A percentile compares a stretch with the other conserved stretches of the same genome.
phyloP scores from a whole-genome alignment of 35 echinoderm and acorn worm species.

The Chiridota heheva region DNA sequence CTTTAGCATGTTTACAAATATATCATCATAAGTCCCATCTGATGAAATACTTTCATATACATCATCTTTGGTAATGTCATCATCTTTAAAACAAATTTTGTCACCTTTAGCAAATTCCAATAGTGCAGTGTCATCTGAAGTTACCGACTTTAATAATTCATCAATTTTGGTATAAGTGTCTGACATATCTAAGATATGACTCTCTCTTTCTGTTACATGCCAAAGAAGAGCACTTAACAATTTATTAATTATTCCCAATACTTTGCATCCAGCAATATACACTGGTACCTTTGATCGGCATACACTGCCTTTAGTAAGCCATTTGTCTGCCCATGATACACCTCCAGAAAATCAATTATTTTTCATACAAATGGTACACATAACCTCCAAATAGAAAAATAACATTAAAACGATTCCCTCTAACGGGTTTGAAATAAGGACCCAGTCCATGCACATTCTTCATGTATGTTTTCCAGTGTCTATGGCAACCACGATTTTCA shows the following conservation, averaged over 20 bases:
- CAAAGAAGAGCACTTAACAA: conserved; percentile 28
- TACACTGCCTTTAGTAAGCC: not conserved
- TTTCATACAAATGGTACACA: conserved; percentile 3
- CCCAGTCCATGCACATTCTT: not conserved
- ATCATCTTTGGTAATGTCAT: conserved; percentile 14
- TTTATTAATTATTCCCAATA: conserved; percentile 41
- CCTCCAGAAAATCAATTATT: conserved; percentile 6
- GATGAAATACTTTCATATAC: not conserved
- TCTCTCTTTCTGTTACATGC: conserved; percentile 22
- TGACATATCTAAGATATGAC: conserved; percentile 32
- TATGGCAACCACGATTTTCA: conserved; percentile 15
- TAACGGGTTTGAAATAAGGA: not conserved
- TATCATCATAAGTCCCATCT: conserved; percentile 8
- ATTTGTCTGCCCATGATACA: conserved; percentile 11
- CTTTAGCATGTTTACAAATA: not conserved
- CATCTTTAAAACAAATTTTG: not conserved
- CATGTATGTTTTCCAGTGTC: conserved; percentile 25
- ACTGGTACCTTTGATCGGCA: conserved; percentile 4
- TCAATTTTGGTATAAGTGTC: conserved; percentile 13
- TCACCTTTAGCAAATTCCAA: conserved; percentile 11
- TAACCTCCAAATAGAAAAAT: conserved; percentile 35
- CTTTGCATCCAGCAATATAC: conserved; percentile 42
- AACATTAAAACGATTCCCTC: conserved; percentile 31
- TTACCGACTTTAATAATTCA: not conserved
- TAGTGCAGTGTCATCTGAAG: not conserved